These are phyloP conservation scores for Xerus inauris DNA, from an alignment of 2,113 vertebrate genomes.

Conservation along the genomic window DNA sequence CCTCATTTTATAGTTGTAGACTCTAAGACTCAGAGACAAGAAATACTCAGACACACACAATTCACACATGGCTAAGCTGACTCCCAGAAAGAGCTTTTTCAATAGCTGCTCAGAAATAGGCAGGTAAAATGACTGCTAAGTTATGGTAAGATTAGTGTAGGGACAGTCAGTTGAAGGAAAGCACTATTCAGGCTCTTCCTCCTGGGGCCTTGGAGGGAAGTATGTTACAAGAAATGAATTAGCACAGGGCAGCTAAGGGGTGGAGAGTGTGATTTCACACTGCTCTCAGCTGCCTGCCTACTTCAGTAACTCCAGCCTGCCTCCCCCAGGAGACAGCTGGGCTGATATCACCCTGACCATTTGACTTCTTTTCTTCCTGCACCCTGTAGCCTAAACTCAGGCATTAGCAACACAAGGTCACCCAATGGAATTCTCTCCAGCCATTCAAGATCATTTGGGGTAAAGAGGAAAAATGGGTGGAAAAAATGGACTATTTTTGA, in stretches of 20 bases:
- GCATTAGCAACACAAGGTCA: background rate
- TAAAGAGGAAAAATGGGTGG: constrained; percentile 22
- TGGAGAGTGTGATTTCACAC: background rate
- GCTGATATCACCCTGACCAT: background rate
- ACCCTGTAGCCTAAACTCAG: background rate
- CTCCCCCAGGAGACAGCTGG: background rate
- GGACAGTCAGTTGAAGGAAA: background rate
- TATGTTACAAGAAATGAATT: background rate
- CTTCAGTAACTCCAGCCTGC: background rate
- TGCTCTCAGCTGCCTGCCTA: too few species aligned
- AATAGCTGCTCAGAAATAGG: background rate
- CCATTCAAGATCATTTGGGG: background rate
- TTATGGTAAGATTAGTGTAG: too few species aligned
- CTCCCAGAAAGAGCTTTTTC: background rate
- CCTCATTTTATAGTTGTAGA: background rate
- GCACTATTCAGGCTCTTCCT: accelerated
- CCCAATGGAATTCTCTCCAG: background rate
- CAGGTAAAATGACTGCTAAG: background rate
- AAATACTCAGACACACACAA: background rate
- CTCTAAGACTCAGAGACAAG: background rate
- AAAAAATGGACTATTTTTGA: constrained; percentile 30
- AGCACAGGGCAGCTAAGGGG: background rate
- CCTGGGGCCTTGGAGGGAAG: accelerated
- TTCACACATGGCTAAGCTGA: background rate
- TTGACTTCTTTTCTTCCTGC: background rate